A percentile compares a stretch with the other conserved stretches of the same genome.
These are phyloP conservation scores for Drosophila rellima DNA, from an alignment of 2,888 invertebrate species.

Conservation along the genomic window DNA sequence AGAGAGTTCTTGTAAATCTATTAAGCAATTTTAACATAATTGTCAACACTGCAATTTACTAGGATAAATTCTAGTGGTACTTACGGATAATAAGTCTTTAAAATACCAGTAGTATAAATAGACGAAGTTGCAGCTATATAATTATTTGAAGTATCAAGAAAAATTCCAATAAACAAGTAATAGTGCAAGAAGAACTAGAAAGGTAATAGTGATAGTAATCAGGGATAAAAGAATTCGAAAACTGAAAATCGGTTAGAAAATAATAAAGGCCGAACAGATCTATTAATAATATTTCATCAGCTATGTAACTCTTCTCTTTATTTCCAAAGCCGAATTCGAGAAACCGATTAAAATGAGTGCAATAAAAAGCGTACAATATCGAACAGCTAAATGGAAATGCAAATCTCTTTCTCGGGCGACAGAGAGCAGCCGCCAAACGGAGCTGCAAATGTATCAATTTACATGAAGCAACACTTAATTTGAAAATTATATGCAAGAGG, in stretches of 20 bases:
- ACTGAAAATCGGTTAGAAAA: background rate
- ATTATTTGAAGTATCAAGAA: no score
- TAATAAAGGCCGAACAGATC: background rate
- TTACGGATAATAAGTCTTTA: background rate
- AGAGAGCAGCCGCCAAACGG: slow-evolving; percentile 38
- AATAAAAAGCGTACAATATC: slow-evolving; percentile 22
- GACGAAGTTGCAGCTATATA: background rate
- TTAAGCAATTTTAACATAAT: no score
- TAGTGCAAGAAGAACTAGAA: background rate
- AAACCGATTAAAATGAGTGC: slow-evolving; percentile 3
- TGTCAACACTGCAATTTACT: background rate
- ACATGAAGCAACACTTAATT: slow-evolving; percentile 69
- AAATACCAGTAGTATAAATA: background rate
- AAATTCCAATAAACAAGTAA: background rate
- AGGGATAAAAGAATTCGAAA: no score
- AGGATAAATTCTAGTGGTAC: background rate
- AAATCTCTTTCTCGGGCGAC: slow-evolving; percentile 12
- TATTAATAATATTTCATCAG: background rate
- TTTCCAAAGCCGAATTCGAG: background rate
- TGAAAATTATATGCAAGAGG: slow-evolving; percentile 71
- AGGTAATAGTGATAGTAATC: background rate
- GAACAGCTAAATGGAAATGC: slow-evolving; percentile 20
- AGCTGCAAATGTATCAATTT: slow-evolving; percentile 67
- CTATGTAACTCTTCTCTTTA: background rate
- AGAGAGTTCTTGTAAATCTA: no score